phyloP scores from a whole-genome alignment of 2,888 invertebrate genomes.

The Euproctis similis region DNA sequence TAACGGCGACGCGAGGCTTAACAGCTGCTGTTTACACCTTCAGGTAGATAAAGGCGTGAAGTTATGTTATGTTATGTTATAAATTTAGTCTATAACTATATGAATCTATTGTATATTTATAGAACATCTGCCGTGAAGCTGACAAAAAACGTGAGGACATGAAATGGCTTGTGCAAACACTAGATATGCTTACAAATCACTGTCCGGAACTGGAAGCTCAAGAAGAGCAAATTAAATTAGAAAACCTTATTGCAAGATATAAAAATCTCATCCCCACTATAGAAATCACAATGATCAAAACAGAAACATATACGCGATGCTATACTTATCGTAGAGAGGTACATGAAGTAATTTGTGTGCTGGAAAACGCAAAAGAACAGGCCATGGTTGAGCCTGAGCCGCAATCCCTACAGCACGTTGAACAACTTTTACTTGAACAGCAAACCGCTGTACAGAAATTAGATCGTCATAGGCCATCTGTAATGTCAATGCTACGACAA shows the following conservation, averaged over 20 bases:
- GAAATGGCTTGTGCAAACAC: conserved; percentile 94
- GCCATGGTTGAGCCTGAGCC: conserved; percentile 79
- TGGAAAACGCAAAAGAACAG: conserved; percentile 85
- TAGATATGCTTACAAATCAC: conserved; percentile 89
- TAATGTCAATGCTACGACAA: conserved; percentile 92
- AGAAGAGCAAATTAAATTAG: conserved; percentile 87
- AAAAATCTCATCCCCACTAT: conserved; percentile 94
- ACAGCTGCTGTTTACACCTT: no score
- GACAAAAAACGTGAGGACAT: conserved; percentile 93
- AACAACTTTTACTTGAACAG: conserved; percentile 86
- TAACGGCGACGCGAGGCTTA: no score
- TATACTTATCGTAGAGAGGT: conserved; percentile 94
- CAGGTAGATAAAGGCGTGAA: no score
- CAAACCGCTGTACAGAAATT: conserved; percentile 88
- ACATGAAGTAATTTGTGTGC: conserved; percentile 86
- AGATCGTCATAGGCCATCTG: conserved; percentile 88
- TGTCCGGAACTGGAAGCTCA: conserved; percentile 87
- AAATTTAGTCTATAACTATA: no score
- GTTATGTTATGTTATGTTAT: no score
- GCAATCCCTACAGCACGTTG: conserved; percentile 83
- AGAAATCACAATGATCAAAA: conserved; percentile 94
- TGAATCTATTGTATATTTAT: no score
- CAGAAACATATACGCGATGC: conserved; percentile 93
- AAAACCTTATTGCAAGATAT: conserved; percentile 89
- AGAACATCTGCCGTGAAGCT: conserved; percentile 93